Conservation (phyloP, 2,888 invertebrate genomes). For the Anagyrus pseudococci region DNA sequence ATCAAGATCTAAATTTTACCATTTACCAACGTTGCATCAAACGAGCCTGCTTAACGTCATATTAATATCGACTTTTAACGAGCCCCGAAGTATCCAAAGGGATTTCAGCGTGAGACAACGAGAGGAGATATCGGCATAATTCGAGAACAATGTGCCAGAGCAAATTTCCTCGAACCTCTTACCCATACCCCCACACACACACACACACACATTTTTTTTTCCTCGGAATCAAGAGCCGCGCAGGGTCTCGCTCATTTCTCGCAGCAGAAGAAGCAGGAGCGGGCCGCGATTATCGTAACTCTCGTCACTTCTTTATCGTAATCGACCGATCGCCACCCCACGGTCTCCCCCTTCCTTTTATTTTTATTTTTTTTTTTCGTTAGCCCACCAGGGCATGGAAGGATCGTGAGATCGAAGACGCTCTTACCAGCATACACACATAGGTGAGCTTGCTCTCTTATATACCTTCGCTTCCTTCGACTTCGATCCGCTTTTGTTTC, state of each 20-base stretch:
- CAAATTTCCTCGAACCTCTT: too few relatives aligned
- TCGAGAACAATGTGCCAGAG: slow-evolving; percentile 8
- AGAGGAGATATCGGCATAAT: too few relatives aligned
- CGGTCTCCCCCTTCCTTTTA: slow-evolving; percentile 3
- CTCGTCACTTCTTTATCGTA: slow-evolving; percentile 47
- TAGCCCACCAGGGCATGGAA: background rate
- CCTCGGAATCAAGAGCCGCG: background rate
- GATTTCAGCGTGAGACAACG: too few relatives aligned
- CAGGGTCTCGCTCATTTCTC: slow-evolving; percentile 19
- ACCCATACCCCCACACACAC: background rate
- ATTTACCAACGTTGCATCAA: too few relatives aligned
- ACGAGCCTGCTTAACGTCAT: too few relatives aligned
- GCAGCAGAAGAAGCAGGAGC: background rate
- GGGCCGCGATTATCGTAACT: slow-evolving; percentile 42
- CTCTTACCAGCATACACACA: too few relatives aligned
- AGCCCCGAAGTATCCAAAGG: too few relatives aligned
- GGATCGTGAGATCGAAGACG: slow-evolving; percentile 44
- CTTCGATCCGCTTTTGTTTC: slow-evolving; percentile 34
- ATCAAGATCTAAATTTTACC: too few relatives aligned
- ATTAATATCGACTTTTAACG: too few relatives aligned
- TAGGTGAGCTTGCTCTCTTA: too few relatives aligned
- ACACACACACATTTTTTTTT: too few relatives aligned
- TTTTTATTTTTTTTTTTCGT: too few relatives aligned
- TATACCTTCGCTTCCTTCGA: slow-evolving; percentile 36
- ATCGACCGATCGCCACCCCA: slow-evolving; percentile 42